Evolutionary conservation across 1,140 invertebrate genomes (phyloP).

Genomic region (Drosophila ambigua): DNA sequence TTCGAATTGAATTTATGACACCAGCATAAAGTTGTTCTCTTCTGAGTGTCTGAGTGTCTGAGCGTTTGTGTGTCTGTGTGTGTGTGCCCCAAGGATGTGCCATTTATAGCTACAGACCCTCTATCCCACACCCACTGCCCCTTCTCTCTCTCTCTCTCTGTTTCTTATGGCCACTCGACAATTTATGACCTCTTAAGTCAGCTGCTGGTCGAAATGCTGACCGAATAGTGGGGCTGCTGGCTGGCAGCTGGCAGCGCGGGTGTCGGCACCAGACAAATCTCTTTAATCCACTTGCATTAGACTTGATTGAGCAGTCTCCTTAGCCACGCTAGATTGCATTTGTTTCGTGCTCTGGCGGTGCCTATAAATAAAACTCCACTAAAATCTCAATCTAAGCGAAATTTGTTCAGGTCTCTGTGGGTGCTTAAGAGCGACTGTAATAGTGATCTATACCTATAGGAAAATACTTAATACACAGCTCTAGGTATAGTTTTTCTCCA

Average conservation of each 20-base stretch:
- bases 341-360: background rate
- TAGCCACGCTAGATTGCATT: constrained; percentile 19
- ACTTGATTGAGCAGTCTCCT: constrained; percentile 52
- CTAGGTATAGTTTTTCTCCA: no score
- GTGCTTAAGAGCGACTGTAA: no score
- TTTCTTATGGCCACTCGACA: constrained; percentile 60
- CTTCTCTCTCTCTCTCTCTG: constrained; percentile 12
- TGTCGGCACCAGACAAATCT: constrained; percentile 48
- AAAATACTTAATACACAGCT: no score
- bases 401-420: no score
- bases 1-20: constrained; percentile 83
- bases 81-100: constrained; percentile 54
- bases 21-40: constrained; percentile 53
- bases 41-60: background rate
- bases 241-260: background rate
- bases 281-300: constrained; percentile 60
- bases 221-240: background rate
- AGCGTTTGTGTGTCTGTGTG: background rate
- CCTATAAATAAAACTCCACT: constrained; percentile 26
- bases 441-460: no score
- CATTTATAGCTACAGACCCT: constrained; percentile 56
- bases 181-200: constrained; percentile 76
- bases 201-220: constrained; percentile 59
- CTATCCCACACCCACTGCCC: background rate
- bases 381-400: no score